Evolutionary conservation across 2,113 vertebrate species (phyloP), one percentile per base, ranked within the genome.

Genomic region (Peromyscus californicus): DNA sequence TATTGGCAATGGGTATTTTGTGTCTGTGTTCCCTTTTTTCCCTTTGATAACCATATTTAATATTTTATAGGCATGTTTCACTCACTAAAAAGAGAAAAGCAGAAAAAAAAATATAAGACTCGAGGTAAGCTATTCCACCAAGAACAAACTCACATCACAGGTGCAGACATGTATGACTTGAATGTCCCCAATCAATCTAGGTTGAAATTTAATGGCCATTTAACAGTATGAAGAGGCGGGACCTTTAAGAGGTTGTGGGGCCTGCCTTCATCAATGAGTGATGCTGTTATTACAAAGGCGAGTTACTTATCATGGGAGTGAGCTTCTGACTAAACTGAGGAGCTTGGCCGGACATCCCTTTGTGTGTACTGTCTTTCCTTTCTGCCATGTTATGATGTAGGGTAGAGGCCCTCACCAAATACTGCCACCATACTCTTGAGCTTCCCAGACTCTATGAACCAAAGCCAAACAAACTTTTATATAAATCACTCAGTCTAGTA

Each of bases 131-230:
- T 36, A 29, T 82, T 94, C 45, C 75, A 48, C 57, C 33, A 92
- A 95, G 51, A 94, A 89, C 74, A 63, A 80, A 79, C 61, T 88
- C 39, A 22, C 94, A 89, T 82, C 74, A 54, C 26, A 72, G 22
- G 13, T 91, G 3, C 48, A 89, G 12, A 5, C 76, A 3, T 39
- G 6, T 2, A 33, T 11, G 26, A 33, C 29, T 89, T 22, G 65
- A 74, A 39, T 39, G 24, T 48, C 12, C 7, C 67, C 12, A 39
- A 2, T 42, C 82, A 59, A 19, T 59, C 48, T 54, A 42, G n/a
- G 45, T 15, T 85, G 59, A 85, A 67, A 90, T 42, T n/a, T 36
- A 76, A 33, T 33, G 29, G 59, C 22, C 59, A 45, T 15, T 16
- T 36, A 69, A 76, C 4, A n/a, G 4, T 7, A 5, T 67, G 61